Conservation (phyloP, 2,113 vertebrate species). For the Glaucomys volans region DNA sequence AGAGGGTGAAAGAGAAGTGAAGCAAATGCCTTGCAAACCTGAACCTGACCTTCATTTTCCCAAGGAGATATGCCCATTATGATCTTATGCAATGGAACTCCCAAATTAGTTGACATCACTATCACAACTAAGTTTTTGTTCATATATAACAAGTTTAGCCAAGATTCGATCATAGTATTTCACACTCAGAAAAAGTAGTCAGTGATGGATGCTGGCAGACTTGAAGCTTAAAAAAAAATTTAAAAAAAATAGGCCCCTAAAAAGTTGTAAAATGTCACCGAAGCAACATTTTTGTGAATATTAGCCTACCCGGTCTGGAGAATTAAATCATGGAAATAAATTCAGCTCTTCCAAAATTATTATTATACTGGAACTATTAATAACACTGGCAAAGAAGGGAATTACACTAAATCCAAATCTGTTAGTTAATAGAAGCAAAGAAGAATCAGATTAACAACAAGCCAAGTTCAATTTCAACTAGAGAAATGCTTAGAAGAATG, state of each 20-base stretch:
- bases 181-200: not conserved
- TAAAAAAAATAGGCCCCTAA: not conserved
- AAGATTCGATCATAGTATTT: not conserved
- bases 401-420: not conserved
- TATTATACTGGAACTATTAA: not conserved
- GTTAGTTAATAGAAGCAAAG: not conserved
- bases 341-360: not conserved
- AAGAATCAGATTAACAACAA: not conserved
- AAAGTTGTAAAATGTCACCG: not conserved
- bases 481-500: not conserved
- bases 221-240: not conserved
- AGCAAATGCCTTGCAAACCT: not conserved
- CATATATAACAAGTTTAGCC: not conserved
- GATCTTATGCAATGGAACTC: not conserved
- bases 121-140: not conserved
- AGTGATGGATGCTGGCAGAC: not conserved
- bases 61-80: not conserved
- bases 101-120: not conserved
- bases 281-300: not conserved
- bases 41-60: not conserved
- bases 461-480: not conserved
- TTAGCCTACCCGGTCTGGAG: not conserved
- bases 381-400: not conserved
- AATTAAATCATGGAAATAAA: slow-evolving; percentile 26
- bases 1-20: not conserved